These are phyloP conservation scores for Lucilia cuprina DNA, from an alignment of 1,140 invertebrate genomes.

Conservation along the genomic window DNA sequence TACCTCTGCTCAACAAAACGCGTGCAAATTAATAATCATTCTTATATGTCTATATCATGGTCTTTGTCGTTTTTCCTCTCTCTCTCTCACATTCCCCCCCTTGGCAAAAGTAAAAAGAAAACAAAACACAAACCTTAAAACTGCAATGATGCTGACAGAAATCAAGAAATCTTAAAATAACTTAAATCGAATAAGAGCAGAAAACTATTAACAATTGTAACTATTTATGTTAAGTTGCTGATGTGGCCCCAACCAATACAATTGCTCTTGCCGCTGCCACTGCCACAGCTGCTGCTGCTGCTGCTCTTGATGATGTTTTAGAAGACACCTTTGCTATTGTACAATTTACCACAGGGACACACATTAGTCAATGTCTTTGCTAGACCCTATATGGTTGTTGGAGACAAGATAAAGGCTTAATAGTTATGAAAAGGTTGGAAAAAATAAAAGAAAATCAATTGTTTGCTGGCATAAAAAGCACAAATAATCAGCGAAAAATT, in stretches of 20 bases:
- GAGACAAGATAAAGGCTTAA: too few relatives aligned
- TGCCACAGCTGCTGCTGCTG: background rate
- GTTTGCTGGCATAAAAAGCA: too few relatives aligned
- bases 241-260: background rate
- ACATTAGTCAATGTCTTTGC: constrained; percentile 13
- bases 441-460: too few relatives aligned
- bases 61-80: too few relatives aligned
- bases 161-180: background rate
- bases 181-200: background rate
- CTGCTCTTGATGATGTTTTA: background rate
- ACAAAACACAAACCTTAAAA: too few relatives aligned
- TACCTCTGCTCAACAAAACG: background rate
- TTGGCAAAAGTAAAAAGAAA: too few relatives aligned
- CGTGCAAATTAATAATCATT: background rate
- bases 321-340: background rate
- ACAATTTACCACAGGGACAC: background rate
- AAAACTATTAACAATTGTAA: background rate
- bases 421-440: too few relatives aligned
- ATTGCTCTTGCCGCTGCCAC: background rate
- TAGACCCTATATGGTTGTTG: background rate
- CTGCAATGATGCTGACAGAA: background rate
- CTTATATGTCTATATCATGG: too few relatives aligned
- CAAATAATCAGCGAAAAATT: too few relatives aligned
- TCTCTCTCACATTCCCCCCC: too few relatives aligned
- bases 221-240: background rate